Evolutionary conservation across 1,140 invertebrate genomes (phyloP), one percentile per base, ranked within the genome.

Genomic region (Pogonus chalceus): DNA sequence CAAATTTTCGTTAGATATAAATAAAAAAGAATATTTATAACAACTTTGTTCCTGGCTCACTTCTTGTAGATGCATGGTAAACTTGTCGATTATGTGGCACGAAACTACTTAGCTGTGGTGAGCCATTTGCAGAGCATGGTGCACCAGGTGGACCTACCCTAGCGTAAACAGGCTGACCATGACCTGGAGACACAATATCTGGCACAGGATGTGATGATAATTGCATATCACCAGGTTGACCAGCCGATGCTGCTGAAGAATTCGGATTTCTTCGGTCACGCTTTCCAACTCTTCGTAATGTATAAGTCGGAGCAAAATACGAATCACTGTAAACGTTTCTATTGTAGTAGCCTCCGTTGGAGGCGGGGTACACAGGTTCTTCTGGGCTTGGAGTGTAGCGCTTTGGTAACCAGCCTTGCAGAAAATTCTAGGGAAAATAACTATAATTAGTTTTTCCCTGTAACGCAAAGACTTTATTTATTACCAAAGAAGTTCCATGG

Each of bases 271-370:
- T 69, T 14, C 61, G 57, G 10, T 62, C 60, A 22, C 61, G 53
- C 56, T 64, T 66, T 21, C 62, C 63, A 35, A 39, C 59, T 20
- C 63, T 58, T 52, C 60, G 56, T 23, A 70, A 51, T 2, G 67
- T 70, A 14, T 78, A 73, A 12, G 70, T 73, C 62, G 76, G 75
- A 2, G 68, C 61, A 55, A 79, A 80, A 60, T 79, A 80, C 60
- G 77, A 79, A 60, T 80, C 78, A 20, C 76, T 78, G 53, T 78
- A 80, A 1, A 80, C 78, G 55, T 79, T 80, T 55, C 77, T 61
- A 61, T 80, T 79, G 60, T 79, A 80, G 61, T 80, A 80, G 9
- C 78, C 78, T 7, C 78, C 78, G 56, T 80, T 80, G 23, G 71
- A 75, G 4, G 78, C 72, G 18, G 78, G 78, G 61, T 79, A 80